A percentile compares a stretch with the other conserved stretches of the same genome.
Conservation (phyloP, 2,888 invertebrate genomes). For the Nomada fabriciana region DNA sequence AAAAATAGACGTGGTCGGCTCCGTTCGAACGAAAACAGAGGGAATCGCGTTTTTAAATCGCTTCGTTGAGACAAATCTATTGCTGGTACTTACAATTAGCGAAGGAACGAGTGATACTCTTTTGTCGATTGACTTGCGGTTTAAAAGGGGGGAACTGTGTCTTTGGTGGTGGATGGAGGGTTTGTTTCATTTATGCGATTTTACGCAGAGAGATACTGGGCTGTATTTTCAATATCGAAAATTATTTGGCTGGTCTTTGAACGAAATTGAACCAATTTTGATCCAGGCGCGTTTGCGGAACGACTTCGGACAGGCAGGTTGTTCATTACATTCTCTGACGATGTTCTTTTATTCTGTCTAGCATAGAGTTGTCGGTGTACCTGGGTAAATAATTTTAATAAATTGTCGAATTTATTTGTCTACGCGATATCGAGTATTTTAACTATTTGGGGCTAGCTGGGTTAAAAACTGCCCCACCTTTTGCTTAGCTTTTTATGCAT, state of each 20-base stretch:
- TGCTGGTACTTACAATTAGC: not conserved
- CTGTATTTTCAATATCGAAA: too few relatives aligned
- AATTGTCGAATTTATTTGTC: too few relatives aligned
- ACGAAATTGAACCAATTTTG: constrained; percentile 64
- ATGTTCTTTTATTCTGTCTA: constrained; percentile 18
- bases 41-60: constrained; percentile 1
- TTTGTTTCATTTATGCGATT: not conserved
- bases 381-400: too few relatives aligned
- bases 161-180: not conserved
- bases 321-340: constrained; percentile 25
- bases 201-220: not conserved
- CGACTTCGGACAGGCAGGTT: constrained; percentile 31
- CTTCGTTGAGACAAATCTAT: not conserved
- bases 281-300: constrained; percentile 58
- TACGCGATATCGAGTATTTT: too few relatives aligned
- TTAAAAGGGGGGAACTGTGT: not conserved
- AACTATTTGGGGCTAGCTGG: too few relatives aligned
- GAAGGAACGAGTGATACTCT: not conserved
- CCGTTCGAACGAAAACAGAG: not conserved
- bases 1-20: not conserved
- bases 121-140: not conserved
- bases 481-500: too few relatives aligned
- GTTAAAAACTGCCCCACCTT: too few relatives aligned
- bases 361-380: not conserved
- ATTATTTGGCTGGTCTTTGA: constrained; percentile 27